Percentiles rank a stretch among this genome's conserved stretches.
Conservation (phyloP, 1,140 invertebrate genomes). For the Drosophila virilis region DNA sequence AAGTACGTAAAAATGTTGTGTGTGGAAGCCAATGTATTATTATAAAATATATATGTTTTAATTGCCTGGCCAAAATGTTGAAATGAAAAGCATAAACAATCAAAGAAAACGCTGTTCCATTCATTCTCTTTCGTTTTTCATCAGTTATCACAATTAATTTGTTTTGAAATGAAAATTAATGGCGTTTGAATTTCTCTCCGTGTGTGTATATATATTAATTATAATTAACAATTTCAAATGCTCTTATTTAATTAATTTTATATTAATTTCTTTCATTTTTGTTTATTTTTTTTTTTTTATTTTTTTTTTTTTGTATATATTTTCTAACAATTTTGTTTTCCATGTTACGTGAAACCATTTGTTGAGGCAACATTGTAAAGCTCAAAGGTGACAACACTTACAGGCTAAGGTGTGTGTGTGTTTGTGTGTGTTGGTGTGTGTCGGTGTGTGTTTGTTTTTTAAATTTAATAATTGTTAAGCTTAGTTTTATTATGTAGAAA, state of each 20-base stretch:
- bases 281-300: constrained; percentile 9
- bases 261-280: no score
- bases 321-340: constrained; percentile 61
- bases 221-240: constrained; percentile 60
- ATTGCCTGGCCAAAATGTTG: constrained; percentile 12
- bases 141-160: constrained; percentile 69
- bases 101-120: constrained; percentile 37
- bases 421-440: background rate
- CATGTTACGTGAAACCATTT: constrained; percentile 78
- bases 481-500: constrained; percentile 57
- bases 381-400: constrained; percentile 82
- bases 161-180: constrained; percentile 64
- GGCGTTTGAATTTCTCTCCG: constrained; percentile 29
- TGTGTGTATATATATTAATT: constrained; percentile 25
- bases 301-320: constrained; percentile 24
- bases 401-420: constrained; percentile 42
- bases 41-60: constrained; percentile 8
- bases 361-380: constrained; percentile 82
- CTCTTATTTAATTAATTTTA: constrained; percentile 20
- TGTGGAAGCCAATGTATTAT: constrained; percentile 76
- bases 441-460: constrained; percentile 17
- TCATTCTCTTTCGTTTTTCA: constrained; percentile 4
- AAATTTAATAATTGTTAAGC: constrained; percentile 42
- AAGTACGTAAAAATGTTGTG: constrained; percentile 33
- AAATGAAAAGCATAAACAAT: background rate